These are phyloP conservation scores for Archocentrus centrarchus DNA, from an alignment of 2,113 vertebrate species.

Conservation along the genomic window DNA sequence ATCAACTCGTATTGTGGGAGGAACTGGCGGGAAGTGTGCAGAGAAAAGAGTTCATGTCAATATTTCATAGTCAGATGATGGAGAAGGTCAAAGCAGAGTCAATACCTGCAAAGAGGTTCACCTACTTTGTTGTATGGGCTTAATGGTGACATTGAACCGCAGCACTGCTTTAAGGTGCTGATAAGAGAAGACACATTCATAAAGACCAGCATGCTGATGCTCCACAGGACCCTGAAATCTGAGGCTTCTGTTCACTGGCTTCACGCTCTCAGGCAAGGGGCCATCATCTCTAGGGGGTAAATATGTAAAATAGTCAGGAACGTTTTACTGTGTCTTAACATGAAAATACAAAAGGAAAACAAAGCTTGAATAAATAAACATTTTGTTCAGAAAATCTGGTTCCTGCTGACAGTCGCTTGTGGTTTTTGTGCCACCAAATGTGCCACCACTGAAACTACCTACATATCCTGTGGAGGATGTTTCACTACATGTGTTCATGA, in stretches of 20 bases:
- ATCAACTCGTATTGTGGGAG: slow-evolving; percentile 66
- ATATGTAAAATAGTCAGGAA: not conserved
- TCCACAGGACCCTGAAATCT: slow-evolving; percentile 55
- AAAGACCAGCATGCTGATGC: slow-evolving; percentile 62
- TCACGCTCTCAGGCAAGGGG: slow-evolving; percentile 59
- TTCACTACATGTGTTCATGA: not conserved
- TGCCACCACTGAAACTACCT: slow-evolving; percentile 49
- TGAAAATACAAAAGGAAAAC: not conserved
- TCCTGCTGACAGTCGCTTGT: slow-evolving; percentile 43
- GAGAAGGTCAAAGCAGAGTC: not conserved
- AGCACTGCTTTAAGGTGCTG: slow-evolving; percentile 50
- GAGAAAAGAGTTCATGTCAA: slow-evolving; percentile 5
- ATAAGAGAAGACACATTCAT: slow-evolving; percentile 71
- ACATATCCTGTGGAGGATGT: slow-evolving; percentile 45
- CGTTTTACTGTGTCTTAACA: not conserved
- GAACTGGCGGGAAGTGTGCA: slow-evolving; percentile 33
- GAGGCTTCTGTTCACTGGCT: slow-evolving; percentile 52
- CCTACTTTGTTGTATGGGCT: slow-evolving; percentile 42
- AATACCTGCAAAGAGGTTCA: not conserved
- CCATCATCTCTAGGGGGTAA: slow-evolving; percentile 49
- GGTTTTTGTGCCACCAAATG: slow-evolving; percentile 50
- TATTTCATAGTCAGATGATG: not conserved
- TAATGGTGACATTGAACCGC: slow-evolving; percentile 67
- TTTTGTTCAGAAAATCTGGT: slow-evolving; percentile 39
- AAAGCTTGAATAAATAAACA: not conserved